These are phyloP conservation scores for Gobionotothen gibberifrons DNA, from an alignment of 2,797 vertebrate species.

Conservation along the genomic window DNA sequence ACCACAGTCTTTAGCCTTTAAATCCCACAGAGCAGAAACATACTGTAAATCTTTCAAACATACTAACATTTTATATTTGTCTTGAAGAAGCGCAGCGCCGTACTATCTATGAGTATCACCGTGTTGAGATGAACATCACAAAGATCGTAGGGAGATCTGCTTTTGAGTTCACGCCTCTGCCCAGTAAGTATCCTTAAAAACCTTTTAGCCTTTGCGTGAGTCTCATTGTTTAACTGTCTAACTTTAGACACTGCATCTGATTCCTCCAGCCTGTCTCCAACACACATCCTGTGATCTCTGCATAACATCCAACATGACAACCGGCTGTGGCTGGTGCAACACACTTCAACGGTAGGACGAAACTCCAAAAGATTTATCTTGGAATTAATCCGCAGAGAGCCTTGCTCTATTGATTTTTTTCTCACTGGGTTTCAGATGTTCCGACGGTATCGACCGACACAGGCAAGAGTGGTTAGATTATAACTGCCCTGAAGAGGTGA, in stretches of 20 bases:
- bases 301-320: slow-evolving; percentile 85
- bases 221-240: background rate
- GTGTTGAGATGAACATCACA: slow-evolving; percentile 90
- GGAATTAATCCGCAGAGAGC: background rate
- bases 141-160: slow-evolving; percentile 86
- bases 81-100: slow-evolving; percentile 84
- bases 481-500: slow-evolving; percentile 92
- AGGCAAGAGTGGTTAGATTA: slow-evolving; percentile 95
- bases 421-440: slow-evolving; percentile 85
- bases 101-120: slow-evolving; percentile 95
- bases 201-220: background rate
- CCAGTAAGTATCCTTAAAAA: slow-evolving; percentile 85
- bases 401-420: slow-evolving; percentile 29
- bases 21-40: background rate
- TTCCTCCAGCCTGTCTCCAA: slow-evolving; percentile 90
- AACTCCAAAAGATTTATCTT: background rate
- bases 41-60: background rate
- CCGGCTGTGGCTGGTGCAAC: slow-evolving; percentile 95
- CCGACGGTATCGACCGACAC: slow-evolving; percentile 93
- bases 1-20: background rate
- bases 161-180: slow-evolving; percentile 92
- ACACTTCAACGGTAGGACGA: slow-evolving; percentile 90
- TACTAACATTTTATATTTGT: slow-evolving; percentile 11
- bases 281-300: slow-evolving; percentile 90
- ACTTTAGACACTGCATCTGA: background rate